These are phyloP conservation scores for Ancistrus triradiatus DNA, from an alignment of 2,113 vertebrate species.

Conservation along the genomic window DNA sequence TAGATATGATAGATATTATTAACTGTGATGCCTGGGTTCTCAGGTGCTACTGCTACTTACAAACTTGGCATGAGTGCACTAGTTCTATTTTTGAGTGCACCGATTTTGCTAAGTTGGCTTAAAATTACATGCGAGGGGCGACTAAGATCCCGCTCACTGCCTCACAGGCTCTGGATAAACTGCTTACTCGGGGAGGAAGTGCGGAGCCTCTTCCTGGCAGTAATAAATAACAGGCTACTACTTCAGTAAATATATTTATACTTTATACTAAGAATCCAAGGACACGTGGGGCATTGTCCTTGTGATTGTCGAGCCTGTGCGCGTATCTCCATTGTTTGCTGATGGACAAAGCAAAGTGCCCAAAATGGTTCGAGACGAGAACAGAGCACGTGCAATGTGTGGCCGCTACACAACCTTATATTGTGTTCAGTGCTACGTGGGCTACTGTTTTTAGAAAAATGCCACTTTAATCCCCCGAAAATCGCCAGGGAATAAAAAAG, in stretches of 20 bases:
- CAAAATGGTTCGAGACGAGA: constrained; percentile 45
- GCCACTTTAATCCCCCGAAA: background rate
- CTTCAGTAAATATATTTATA: constrained; percentile 43
- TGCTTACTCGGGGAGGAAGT: constrained; percentile 15
- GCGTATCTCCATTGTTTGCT: constrained; percentile 56
- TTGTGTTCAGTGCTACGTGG: constrained; percentile 11
- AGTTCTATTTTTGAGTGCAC: too few species aligned
- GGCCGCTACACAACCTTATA: background rate
- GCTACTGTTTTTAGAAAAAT: constrained; percentile 15
- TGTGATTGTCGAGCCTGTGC: constrained; percentile 46
- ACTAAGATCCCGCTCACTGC: too few species aligned
- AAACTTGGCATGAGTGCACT: too few species aligned
- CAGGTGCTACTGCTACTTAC: too few species aligned
- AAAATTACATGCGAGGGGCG: too few species aligned
- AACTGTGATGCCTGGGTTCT: too few species aligned
- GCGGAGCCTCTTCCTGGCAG: constrained; percentile 34
- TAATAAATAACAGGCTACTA: constrained; percentile 24
- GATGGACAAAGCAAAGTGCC: constrained; percentile 58
- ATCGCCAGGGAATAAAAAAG: too few species aligned
- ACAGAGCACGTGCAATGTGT: constrained; percentile 35
- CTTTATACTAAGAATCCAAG: constrained; percentile 51
- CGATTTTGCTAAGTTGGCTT: too few species aligned
- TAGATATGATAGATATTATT: too few species aligned
- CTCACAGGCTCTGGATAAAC: background rate
- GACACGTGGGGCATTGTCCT: constrained; percentile 53